These are phyloP conservation scores for Pomacea canaliculata DNA, from an alignment of 2,888 invertebrate genomes.

Conservation along the genomic window DNA sequence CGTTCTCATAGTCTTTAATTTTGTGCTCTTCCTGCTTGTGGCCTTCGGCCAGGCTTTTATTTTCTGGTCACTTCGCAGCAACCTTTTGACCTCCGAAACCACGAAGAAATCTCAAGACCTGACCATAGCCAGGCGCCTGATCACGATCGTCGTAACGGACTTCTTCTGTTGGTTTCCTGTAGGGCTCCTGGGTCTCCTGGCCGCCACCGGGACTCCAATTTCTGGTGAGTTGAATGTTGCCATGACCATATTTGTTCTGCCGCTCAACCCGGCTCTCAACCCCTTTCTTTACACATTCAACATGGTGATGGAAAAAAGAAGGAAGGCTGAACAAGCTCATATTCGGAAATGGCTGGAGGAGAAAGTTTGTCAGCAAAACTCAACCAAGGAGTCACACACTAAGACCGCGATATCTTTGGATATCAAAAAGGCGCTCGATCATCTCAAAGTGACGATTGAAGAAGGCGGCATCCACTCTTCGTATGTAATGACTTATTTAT, in stretches of 20 bases:
- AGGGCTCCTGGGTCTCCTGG: constrained; percentile 1
- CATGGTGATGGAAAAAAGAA: constrained; percentile 1
- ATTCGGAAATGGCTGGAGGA: background rate
- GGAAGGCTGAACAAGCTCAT: background rate
- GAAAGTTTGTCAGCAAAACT: background rate
- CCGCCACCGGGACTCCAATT: background rate
- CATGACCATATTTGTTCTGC: constrained; percentile 9
- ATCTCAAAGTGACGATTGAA: too few species aligned
- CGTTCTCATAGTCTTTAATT: constrained; percentile 63
- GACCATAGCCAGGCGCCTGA: constrained; percentile 13
- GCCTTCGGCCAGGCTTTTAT: constrained; percentile 61
- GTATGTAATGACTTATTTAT: too few species aligned
- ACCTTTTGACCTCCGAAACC: background rate
- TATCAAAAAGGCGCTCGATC: too few species aligned
- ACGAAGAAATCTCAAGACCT: constrained; percentile 7
- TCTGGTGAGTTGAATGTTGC: constrained; percentile 15
- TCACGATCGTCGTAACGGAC: constrained; percentile 3
- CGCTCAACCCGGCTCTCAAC: constrained; percentile 8
- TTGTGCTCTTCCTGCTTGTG: constrained; percentile 58
- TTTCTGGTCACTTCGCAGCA: constrained; percentile 48
- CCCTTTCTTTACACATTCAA: constrained; percentile 16
- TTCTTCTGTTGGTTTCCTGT: constrained; percentile 20
- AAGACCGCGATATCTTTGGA: background rate
- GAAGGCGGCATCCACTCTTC: too few species aligned
- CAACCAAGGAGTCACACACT: background rate